These are phyloP conservation scores for Dendrophyllia cribrosa DNA, from an alignment of 64 coral and sea anemone genomes.

Conservation along the genomic window DNA sequence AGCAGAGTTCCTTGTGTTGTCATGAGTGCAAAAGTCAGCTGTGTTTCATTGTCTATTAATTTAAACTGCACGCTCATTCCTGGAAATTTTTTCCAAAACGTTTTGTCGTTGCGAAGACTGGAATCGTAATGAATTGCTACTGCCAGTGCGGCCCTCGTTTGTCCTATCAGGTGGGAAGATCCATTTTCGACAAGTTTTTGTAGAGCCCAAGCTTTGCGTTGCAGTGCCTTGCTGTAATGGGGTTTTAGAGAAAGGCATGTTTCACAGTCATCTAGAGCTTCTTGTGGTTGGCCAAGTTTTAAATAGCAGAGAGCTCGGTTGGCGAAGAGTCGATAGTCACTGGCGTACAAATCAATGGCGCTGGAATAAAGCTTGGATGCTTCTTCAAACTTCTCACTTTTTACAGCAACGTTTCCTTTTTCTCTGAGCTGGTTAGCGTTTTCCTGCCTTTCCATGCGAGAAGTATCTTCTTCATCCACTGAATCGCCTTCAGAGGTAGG, in stretches of 20 bases:
- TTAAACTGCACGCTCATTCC: not conserved
- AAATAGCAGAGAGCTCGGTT: conserved; percentile 81
- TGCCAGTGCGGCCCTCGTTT: conserved; percentile 30
- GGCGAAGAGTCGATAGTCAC: conserved; percentile 59
- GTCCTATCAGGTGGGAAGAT: not conserved
- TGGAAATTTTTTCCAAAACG: conserved; percentile 32
- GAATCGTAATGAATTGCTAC: conserved; percentile 31
- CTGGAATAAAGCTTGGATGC: conserved; percentile 56
- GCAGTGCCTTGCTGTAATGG: conserved; percentile 55
- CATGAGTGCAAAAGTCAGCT: conserved; percentile 24
- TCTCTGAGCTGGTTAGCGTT: conserved; percentile 54
- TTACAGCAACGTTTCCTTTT: conserved; percentile 69
- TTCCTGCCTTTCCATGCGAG: not conserved
- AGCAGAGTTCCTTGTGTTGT: conserved; percentile 20
- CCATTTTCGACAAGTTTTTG: conserved; percentile 21
- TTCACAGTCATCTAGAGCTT: conserved; percentile 83
- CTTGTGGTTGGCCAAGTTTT: conserved; percentile 39
- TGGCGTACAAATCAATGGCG: conserved; percentile 30
- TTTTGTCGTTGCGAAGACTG: not conserved
- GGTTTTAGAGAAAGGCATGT: conserved; percentile 57
- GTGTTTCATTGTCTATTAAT: conserved; percentile 19
- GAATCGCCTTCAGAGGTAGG: not conserved
- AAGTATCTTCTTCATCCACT: not conserved
- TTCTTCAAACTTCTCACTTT: conserved; percentile 25
- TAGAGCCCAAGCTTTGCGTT: conserved; percentile 77